Conservation (phyloP, 1,140 invertebrate species). For the Leptopilina clavipes region DNA sequence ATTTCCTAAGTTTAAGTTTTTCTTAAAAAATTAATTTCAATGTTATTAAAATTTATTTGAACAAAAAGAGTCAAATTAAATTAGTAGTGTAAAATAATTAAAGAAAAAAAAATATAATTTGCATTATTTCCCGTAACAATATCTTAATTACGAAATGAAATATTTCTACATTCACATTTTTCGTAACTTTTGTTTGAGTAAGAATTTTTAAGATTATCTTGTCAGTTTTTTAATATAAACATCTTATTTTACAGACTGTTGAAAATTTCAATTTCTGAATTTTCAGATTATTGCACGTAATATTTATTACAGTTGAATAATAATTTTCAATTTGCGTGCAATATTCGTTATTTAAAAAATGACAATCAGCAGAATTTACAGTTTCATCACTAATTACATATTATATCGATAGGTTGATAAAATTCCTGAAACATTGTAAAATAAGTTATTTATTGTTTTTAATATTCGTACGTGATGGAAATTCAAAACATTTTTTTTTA, state of each 20-base stretch:
- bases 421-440: constrained; percentile 30
- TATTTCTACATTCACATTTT: neutral
- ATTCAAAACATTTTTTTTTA: too few relatives aligned
- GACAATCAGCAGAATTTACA: neutral
- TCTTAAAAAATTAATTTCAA: too few relatives aligned
- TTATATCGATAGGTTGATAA: too few relatives aligned
- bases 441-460: constrained; percentile 6
- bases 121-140: too few relatives aligned
- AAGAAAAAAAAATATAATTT: too few relatives aligned
- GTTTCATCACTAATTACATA: too few relatives aligned
- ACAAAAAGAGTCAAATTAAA: neutral
- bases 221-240: neutral
- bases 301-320: constrained; percentile 20
- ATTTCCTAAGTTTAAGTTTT: too few relatives aligned
- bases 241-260: neutral
- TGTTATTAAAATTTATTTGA: too few relatives aligned
- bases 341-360: neutral
- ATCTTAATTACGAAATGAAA: too few relatives aligned
- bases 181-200: neutral
- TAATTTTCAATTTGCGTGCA: constrained; percentile 22
- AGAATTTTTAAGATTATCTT: neutral
- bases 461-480: too few relatives aligned
- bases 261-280: neutral
- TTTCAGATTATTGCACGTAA: constrained; percentile 22
- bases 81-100: neutral